These are phyloP conservation scores for Aphodius sticticus DNA, from an alignment of 2,888 invertebrate genomes.

Conservation along the genomic window DNA sequence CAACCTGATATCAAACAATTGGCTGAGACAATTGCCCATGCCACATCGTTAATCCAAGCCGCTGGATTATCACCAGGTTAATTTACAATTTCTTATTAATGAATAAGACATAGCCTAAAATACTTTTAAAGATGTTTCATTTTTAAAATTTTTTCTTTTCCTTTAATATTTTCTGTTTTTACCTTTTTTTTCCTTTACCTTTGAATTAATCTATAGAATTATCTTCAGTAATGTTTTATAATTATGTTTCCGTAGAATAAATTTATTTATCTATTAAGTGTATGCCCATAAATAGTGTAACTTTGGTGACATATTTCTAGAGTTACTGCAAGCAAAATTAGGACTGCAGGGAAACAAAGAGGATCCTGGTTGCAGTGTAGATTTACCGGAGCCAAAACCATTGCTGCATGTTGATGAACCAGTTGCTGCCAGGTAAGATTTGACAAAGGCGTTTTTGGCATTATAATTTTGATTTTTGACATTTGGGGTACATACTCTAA, in stretches of 20 bases:
- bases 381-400: slow-evolving; percentile 76
- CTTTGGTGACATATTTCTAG: not conserved
- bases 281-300: no score
- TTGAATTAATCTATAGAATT: no score
- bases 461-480: not conserved
- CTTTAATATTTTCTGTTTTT: not conserved
- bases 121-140: not conserved
- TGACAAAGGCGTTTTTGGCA: slow-evolving; percentile 26
- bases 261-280: no score
- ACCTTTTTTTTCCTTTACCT: slow-evolving; percentile 4
- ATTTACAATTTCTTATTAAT: not conserved
- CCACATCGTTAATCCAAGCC: slow-evolving; percentile 76
- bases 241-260: no score
- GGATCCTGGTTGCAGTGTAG: slow-evolving; percentile 67
- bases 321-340: slow-evolving; percentile 33
- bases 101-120: not conserved
- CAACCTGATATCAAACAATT: slow-evolving; percentile 71
- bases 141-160: no score
- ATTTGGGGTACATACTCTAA: no score
- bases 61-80: slow-evolving; percentile 61
- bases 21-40: slow-evolving; percentile 80
- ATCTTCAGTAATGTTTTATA: no score
- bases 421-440: slow-evolving; percentile 67
- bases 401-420: slow-evolving; percentile 73
- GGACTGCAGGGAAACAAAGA: slow-evolving; percentile 42